Evolutionary conservation across 2,113 vertebrate genomes (phyloP), one percentile per base, ranked within the genome.

Genomic region (Turdus rufiventris): DNA sequence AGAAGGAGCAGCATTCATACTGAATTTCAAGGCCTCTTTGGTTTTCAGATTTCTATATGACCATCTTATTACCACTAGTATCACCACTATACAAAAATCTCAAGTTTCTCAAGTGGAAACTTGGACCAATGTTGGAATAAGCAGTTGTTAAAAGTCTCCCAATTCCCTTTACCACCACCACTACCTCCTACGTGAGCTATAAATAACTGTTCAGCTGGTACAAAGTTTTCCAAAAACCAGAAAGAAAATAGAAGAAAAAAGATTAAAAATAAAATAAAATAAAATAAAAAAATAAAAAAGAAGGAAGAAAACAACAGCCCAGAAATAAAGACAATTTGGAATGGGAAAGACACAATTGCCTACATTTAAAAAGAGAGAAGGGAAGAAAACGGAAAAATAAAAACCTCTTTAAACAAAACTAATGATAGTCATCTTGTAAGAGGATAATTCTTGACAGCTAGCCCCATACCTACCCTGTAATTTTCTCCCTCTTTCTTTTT

Each of bases 401-500:
- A 95, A 97, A 74, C 9, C 83, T 85, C 85, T 95, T 96, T 80
- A 92, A 94, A 95, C 66, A 92, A 94, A 97, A 80, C 73, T 93
- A 68, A 85, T 89, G 92, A 92, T 79, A 89, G 84, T 91, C 76
- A 92, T 92, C 80, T 94, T 76, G 74, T 81, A 93, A 93, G 56
- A 94, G 70, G 93, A 94, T 85, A 78, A 91, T 89, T 86, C 86
- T 92, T 97, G 94, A 82, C 76, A 97, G 89, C 65, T 95, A 95
- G 73, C 88, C 94, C 76, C 72, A 92, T 58, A 33, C 56, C 91
- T 93, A 92, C 85, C 89, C 91, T 91, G 84, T 91, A 92, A 78
- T 83, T 92, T 95, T 86, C 62, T 94, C 85, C 61, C 57, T 89
- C 43, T 93, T 76, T 95, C 87, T 96, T 93, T 91, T 95, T 85